Percentiles rank a stretch among this genome's conserved stretches.
Conservation (phyloP, 64 coral and sea anemone species). For the Orbicella faveolata region DNA sequence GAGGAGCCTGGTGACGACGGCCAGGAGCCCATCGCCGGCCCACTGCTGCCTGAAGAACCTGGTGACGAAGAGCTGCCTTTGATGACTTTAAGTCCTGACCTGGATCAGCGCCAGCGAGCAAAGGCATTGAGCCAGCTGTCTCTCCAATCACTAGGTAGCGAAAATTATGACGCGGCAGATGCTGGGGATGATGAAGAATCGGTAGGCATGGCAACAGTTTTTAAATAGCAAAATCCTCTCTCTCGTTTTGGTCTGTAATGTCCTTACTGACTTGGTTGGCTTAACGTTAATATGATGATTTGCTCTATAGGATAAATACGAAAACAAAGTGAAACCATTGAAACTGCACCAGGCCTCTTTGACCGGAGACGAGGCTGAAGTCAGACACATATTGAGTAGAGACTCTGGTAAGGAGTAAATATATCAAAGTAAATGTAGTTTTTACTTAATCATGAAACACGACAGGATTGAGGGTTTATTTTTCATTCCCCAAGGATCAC, state of each 20-base stretch:
- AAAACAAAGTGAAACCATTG: not conserved
- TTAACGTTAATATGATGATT: not conserved
- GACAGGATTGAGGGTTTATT: not conserved
- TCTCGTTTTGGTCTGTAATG: not conserved
- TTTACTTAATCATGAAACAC: no score
- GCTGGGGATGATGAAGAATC: not conserved
- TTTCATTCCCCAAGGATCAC: no score
- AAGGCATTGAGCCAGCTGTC: conserved; percentile 21
- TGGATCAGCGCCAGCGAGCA: conserved; percentile 26
- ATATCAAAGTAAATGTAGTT: no score
- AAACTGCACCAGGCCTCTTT: conserved; percentile 43
- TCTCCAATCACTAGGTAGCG: not conserved
- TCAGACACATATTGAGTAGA: conserved; percentile 31
- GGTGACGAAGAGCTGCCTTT: conserved; percentile 15
- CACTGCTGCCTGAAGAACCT: not conserved
- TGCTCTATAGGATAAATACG: not conserved
- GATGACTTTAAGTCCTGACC: not conserved
- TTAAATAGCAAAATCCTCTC: not conserved
- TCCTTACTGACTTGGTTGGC: no score
- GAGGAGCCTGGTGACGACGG: no score
- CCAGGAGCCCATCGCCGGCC: not conserved
- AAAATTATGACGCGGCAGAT: not conserved
- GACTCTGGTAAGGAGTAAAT: conserved; percentile 3
- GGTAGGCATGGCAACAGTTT: not conserved
- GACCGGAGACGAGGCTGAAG: conserved; percentile 46